Base-by-base conservation (phyloP, 2,113 vertebrate genomes). In the Tursiops truncatus region DNA sequence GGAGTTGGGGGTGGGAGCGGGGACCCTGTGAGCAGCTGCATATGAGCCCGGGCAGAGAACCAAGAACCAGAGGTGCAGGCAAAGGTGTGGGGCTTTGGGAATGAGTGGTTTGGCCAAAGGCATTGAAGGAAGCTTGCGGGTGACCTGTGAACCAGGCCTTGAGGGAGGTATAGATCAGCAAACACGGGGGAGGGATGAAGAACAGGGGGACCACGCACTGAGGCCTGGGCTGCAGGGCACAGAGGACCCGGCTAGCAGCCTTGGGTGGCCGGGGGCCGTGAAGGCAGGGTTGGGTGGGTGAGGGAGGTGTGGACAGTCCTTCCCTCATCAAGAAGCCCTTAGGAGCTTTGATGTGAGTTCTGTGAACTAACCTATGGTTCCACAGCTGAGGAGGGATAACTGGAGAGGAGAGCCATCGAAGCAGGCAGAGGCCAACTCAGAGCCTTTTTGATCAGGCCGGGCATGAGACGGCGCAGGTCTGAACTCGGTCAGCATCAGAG, bases 401-500 rank as follows among this genome's bases (percentile, higher is more conserved):
- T 0, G 1, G 73, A 47, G 17, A 63, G 26, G 60, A 18, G 25
- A 41, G 17, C 9, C 5, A n/a, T 25, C 33, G 13, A 31, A n/a
- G n/a, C 25, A 36, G 50, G 53, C 23, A 47, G 68, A 31, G 79
- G 44, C 67, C 20, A 13, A 8, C 67, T 12, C 8, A 7, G 17
- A 60, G 36, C 41, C 23, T 0, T 11, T 33, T 26, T 1, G 11
- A 68, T 41, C 11, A 2, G 53, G 36, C 23, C 3, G 4, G 60
- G 56, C 58, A 26, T 0, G 8, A 62, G 60, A 31, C 0, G 0
- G 50, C 0, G 4, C 10, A 18, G 74, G 65, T 33, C 60, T 7
- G 25, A 79, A 33, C 1, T 10, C n/a, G 26, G 62, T 14, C 36
- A 28, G 28, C 28, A 1, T n/a, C 31, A 25, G 73, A 56, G 17